phyloP scores from a whole-genome alignment of 2,113 vertebrate species.

The Rhea americana region DNA sequence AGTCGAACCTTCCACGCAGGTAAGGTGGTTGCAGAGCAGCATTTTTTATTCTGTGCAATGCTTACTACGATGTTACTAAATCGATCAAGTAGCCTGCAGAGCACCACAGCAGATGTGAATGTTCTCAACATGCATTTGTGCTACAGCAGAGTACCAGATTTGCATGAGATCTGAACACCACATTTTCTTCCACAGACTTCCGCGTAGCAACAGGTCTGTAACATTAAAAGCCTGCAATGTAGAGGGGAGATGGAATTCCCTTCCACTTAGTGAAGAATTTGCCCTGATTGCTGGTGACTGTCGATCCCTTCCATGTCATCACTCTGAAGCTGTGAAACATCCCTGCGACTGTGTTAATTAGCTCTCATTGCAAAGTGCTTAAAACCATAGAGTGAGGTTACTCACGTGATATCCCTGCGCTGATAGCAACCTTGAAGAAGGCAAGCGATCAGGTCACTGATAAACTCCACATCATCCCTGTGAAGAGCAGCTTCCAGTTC shows the following conservation, averaged over 20 bases:
- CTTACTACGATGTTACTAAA: not conserved
- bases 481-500: conserved; percentile 95
- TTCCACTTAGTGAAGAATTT: conserved; percentile 3
- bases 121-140: not conserved
- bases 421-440: conserved; percentile 98
- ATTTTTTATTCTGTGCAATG: not conserved
- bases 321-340: conserved; percentile 19
- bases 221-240: not conserved
- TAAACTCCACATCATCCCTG: conserved; percentile 90
- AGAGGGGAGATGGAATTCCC: conserved; percentile 26
- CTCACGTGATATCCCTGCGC: conserved; percentile 96
- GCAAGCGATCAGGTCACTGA: conserved; percentile 91
- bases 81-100: not conserved
- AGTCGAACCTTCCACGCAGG: not conserved
- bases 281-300: conserved; percentile 16
- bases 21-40: not conserved
- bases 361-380: conserved; percentile 17
- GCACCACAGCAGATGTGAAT: not conserved
- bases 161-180: not conserved
- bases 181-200: not conserved
- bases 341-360: not conserved
- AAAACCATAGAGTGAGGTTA: conserved; percentile 34
- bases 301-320: conserved; percentile 29
- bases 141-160: not conserved
- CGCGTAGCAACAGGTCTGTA: not conserved